Conservation (phyloP, 2,888 invertebrate species). For the Taphrorychus bicolor region DNA sequence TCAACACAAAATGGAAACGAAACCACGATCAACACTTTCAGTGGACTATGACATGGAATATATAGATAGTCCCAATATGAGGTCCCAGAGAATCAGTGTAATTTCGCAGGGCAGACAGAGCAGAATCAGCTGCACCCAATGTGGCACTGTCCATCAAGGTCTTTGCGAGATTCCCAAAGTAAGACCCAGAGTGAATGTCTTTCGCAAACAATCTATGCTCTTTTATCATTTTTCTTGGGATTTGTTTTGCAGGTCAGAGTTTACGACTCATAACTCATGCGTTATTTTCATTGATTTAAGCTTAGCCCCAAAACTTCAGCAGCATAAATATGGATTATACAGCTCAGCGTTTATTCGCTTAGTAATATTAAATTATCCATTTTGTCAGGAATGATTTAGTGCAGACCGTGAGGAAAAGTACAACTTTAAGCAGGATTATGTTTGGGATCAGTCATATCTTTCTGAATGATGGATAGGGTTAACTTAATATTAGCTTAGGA, state of each 20-base stretch:
- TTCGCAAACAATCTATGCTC: not conserved
- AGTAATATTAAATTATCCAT: not conserved
- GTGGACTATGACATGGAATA: slow-evolving; percentile 32
- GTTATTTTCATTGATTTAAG: not conserved
- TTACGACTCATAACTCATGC: not conserved
- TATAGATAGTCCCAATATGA: slow-evolving; percentile 34
- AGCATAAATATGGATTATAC: slow-evolving; percentile 1
- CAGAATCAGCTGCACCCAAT: slow-evolving; percentile 47
- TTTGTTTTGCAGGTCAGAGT: not conserved
- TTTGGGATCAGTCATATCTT: no score
- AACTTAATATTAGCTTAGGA: no score
- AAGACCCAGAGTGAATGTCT: slow-evolving; percentile 10
- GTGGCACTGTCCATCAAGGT: slow-evolving; percentile 46
- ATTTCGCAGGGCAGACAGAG: slow-evolving; percentile 37
- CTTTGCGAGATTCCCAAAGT: slow-evolving; percentile 44
- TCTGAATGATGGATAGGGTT: no score
- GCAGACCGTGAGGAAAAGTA: no score
- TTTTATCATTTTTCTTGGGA: not conserved
- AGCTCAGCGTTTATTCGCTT: not conserved
- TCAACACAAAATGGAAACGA: slow-evolving; percentile 9
- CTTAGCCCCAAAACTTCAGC: not conserved
- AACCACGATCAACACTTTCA: not conserved
- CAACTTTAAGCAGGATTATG: no score
- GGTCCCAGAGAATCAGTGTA: slow-evolving; percentile 26
- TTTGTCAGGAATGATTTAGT: not conserved